phyloP scores from a whole-genome alignment of 2,888 invertebrate genomes.

The Luperina nickerlii region DNA sequence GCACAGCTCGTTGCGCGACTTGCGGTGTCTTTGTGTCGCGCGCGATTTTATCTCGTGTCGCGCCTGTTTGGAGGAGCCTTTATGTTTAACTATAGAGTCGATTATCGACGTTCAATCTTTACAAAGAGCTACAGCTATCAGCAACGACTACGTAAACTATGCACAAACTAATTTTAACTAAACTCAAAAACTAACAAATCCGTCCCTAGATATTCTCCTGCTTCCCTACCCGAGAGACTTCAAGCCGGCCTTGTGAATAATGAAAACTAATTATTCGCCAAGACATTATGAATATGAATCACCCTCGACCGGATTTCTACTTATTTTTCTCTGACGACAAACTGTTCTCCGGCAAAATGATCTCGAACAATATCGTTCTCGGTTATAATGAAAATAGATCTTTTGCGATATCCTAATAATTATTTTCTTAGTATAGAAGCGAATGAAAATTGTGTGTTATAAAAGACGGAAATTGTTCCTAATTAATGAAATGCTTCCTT shows the following conservation, averaged over 20 bases:
- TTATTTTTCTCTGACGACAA: slow-evolving; percentile 75
- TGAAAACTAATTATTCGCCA: slow-evolving; percentile 80
- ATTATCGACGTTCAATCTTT: background rate
- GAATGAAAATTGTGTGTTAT: slow-evolving; percentile 40
- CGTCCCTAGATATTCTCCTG: slow-evolving; percentile 46
- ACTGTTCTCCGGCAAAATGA: slow-evolving; percentile 66
- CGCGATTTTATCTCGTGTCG: too few relatives aligned
- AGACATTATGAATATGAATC: slow-evolving; percentile 81
- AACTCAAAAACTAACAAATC: slow-evolving; percentile 35
- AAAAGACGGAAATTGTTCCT: slow-evolving; percentile 11
- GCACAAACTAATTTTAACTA: slow-evolving; percentile 24
- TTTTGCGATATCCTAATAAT: slow-evolving; percentile 57
- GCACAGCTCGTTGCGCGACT: too few relatives aligned
- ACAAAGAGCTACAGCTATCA: background rate
- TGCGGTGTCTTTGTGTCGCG: too few relatives aligned
- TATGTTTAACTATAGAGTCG: background rate
- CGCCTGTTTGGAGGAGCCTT: too few relatives aligned
- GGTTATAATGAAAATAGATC: slow-evolving; percentile 75
- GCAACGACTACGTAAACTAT: background rate
- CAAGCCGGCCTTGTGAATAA: slow-evolving; percentile 69
- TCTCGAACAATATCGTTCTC: slow-evolving; percentile 72
- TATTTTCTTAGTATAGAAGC: slow-evolving; percentile 53
- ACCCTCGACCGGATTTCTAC: slow-evolving; percentile 67
- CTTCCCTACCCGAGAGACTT: slow-evolving; percentile 28
- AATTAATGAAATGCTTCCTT: background rate